A percentile compares a stretch with the other conserved stretches of the same genome.
phyloP scores from a whole-genome alignment of 2,888 invertebrate genomes.

The Callyntrura guangdongensis region DNA sequence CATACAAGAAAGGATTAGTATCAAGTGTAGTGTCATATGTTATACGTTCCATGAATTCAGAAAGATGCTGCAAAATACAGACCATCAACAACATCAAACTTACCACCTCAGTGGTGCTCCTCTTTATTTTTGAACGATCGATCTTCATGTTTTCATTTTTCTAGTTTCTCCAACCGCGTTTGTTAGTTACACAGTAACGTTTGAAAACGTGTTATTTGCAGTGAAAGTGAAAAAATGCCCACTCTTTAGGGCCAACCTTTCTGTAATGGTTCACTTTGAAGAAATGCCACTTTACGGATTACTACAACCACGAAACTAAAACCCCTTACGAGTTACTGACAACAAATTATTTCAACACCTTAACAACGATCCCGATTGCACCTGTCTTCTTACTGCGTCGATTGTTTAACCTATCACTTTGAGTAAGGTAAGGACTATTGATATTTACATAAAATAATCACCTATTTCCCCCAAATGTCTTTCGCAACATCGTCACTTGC shows the following conservation, averaged over 20 bases:
- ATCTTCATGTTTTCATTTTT: constrained; percentile 90
- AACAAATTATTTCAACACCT: too few species aligned
- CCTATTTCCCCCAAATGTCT: too few species aligned
- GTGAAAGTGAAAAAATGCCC: neutral
- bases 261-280: neutral
- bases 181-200: neutral
- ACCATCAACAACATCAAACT: constrained; percentile 85
- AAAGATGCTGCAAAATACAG: neutral
- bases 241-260: neutral
- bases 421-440: too few species aligned
- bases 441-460: too few species aligned
- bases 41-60: neutral
- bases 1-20: neutral
- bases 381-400: too few species aligned
- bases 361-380: too few species aligned
- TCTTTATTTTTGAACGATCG: constrained; percentile 92
- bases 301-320: too few species aligned
- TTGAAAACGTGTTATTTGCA: neutral
- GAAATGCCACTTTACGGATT: neutral
- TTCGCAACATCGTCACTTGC: too few species aligned
- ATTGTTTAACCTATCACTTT: too few species aligned
- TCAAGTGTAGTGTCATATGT: neutral
- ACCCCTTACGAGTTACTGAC: too few species aligned
- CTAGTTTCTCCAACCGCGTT: constrained; percentile 21
- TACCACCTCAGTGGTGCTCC: constrained; percentile 93